Percentiles rank a stretch among this genome's conserved stretches.
Conservation (phyloP, 2,888 invertebrate species). For the Caenorhabditis sulstoni region DNA sequence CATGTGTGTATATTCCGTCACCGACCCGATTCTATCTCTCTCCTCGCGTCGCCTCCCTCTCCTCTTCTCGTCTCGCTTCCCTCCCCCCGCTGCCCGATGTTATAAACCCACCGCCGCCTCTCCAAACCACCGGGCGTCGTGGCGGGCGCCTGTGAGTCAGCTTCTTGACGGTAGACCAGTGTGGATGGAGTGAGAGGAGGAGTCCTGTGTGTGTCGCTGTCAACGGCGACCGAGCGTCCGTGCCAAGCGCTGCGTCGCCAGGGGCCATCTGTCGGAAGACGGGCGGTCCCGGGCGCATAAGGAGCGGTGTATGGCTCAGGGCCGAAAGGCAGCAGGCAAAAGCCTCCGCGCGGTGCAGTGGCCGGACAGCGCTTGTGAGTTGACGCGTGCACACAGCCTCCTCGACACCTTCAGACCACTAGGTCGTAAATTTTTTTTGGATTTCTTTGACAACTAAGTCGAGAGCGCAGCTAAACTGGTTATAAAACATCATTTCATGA, state of each 20-base stretch:
- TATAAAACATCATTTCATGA: no score
- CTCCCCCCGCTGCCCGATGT: no score
- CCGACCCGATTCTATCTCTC: no score
- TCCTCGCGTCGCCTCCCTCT: no score
- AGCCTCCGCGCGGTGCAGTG: constrained; percentile 14
- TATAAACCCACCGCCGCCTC: no score
- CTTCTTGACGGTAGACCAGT: constrained; percentile 6
- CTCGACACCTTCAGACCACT: constrained; percentile 7
- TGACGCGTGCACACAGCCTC: constrained; percentile 9
- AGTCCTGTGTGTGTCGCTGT: constrained; percentile 15
- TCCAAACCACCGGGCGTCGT: constrained; percentile 7
- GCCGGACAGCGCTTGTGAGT: constrained; percentile 14
- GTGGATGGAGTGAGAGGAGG: constrained; percentile 16
- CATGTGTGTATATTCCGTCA: no score
- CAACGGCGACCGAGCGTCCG: constrained; percentile 13
- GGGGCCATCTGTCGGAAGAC: constrained; percentile 8
- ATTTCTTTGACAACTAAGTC: no score
- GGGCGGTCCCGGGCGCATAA: constrained; percentile 13
- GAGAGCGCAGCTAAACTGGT: no score
- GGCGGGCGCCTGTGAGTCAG: constrained; percentile 9
- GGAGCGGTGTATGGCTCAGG: constrained; percentile 14
- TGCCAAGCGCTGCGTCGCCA: constrained; percentile 14
- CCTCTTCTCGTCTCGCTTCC: no score
- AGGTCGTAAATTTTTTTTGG: no score
- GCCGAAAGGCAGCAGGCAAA: constrained; percentile 16